Conservation (phyloP, 2,888 invertebrate genomes). For the Portevinia maculata region DNA sequence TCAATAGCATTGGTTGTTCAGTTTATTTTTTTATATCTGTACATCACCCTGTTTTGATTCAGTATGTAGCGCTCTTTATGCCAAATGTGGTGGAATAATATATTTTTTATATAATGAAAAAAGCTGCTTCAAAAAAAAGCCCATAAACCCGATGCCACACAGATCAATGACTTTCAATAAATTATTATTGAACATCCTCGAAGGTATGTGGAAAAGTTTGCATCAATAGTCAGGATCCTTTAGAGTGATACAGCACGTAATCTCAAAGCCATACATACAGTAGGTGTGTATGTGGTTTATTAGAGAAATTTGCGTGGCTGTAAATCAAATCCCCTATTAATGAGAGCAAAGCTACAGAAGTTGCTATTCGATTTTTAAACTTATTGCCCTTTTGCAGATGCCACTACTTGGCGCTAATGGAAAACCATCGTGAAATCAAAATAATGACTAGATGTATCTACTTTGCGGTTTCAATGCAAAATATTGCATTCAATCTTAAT, state of each 20-base stretch:
- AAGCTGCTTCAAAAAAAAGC: background rate
- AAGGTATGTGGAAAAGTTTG: background rate
- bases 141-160: background rate
- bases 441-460: too few relatives aligned
- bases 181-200: constrained; percentile 7
- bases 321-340: too few relatives aligned
- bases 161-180: constrained; percentile 57
- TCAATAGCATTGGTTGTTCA: background rate
- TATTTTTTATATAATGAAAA: background rate
- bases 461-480: too few relatives aligned
- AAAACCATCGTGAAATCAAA: too few relatives aligned
- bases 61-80: background rate
- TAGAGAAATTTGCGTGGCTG: too few relatives aligned
- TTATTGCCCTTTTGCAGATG: too few relatives aligned
- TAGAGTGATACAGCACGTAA: constrained; percentile 4
- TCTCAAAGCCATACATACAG: constrained; percentile 17
- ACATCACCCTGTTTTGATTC: background rate
- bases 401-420: too few relatives aligned
- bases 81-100: background rate
- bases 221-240: constrained; percentile 18
- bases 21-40: background rate
- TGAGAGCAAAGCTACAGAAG: too few relatives aligned
- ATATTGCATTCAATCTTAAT: too few relatives aligned
- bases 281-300: background rate
- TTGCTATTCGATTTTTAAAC: too few relatives aligned